These are phyloP conservation scores for Kuschelorhynchus macadamiae DNA, from an alignment of 2,888 invertebrate genomes.

Conservation along the genomic window DNA sequence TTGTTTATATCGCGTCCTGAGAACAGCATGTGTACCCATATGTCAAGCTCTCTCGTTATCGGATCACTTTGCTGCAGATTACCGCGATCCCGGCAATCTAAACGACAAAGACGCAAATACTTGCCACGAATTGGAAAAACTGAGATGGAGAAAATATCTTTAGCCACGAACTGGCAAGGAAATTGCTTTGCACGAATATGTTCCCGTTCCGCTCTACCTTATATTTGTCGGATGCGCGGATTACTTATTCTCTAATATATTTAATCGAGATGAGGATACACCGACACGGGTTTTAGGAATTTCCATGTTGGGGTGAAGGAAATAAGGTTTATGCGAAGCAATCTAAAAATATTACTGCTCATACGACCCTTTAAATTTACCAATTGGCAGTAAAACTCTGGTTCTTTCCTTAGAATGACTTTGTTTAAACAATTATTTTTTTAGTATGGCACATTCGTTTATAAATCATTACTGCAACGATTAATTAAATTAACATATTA, in stretches of 20 bases:
- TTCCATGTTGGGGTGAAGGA: slow-evolving; percentile 43
- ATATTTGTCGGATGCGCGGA: slow-evolving; percentile 59
- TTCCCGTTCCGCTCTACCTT: slow-evolving; percentile 52
- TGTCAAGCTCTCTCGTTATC: slow-evolving; percentile 67
- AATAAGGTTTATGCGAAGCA: slow-evolving; percentile 46
- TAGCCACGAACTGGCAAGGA: slow-evolving; percentile 64
- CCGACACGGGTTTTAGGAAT: slow-evolving; percentile 41
- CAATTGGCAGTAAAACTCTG: no score
- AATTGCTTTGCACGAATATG: slow-evolving; percentile 64
- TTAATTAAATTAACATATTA: no score
- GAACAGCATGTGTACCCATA: slow-evolving; percentile 68
- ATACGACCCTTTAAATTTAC: slow-evolving; percentile 9
- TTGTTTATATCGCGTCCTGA: slow-evolving; percentile 67
- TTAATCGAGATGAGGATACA: slow-evolving; percentile 57
- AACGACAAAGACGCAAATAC: slow-evolving; percentile 54
- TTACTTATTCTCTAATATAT: slow-evolving; percentile 60
- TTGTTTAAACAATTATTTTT: no score
- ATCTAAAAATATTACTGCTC: slow-evolving; percentile 45
- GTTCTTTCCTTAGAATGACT: no score
- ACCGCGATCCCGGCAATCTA: slow-evolving; percentile 65
- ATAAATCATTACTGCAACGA: no score
- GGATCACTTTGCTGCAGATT: slow-evolving; percentile 68
- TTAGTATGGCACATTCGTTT: no score
- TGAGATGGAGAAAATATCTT: slow-evolving; percentile 61
- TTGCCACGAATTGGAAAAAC: slow-evolving; percentile 45